Evolutionary conservation across 2,113 vertebrate genomes (phyloP), one percentile per base, ranked within the genome.

Genomic region (Pleuronectes platessa): DNA sequence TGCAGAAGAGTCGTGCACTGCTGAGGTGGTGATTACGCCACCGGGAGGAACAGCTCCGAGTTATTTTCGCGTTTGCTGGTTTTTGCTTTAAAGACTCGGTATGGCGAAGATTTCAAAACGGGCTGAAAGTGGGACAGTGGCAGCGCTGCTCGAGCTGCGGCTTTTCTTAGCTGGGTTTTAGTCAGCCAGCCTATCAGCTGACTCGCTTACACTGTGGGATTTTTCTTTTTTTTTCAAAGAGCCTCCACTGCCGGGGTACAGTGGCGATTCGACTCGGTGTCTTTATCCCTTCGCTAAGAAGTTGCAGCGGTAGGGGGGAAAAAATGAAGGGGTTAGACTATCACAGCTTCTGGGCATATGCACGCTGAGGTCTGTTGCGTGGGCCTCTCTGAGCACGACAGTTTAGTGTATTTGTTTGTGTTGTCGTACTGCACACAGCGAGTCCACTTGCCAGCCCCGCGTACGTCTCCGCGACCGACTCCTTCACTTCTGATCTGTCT

Each of bases 61-160:
- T 84, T 73, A 71, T 74, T 66, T 76, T 66, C 0, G 24, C 64
- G 55, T 61, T 61, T 61, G 24, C 47, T 35, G 21, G 49, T 54
- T 70, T 60, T 8, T 61, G 17, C 8, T 27, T 63, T 53, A 69
- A 31, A 18, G 26, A 64, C 49, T 56, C 74, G 65, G 17, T 4
- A 62, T 6, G 53, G 56, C 24, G 31, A 51, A 55, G 75, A 53
- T 62, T 54, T 9, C 51, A 68, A 66, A 66, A 61, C 76, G 26
- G 27, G 68, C 85, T 83, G 79, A 90, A 91, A 90, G 86, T 88
- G 88, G 90, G 90, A 88, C 90, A 90, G 74, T 42, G 56, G 74
- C 85, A 86, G 73, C 63, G 70, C 63, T 65, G 63, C 74, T 69
- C 81, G 74, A 89, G 87, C 83, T 37, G 63, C 49, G 58, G 85